A percentile compares a stretch with the other conserved stretches of the same genome.
These are phyloP conservation scores for Emberiza fucata DNA, from an alignment of 2,113 vertebrate genomes.

Conservation along the genomic window DNA sequence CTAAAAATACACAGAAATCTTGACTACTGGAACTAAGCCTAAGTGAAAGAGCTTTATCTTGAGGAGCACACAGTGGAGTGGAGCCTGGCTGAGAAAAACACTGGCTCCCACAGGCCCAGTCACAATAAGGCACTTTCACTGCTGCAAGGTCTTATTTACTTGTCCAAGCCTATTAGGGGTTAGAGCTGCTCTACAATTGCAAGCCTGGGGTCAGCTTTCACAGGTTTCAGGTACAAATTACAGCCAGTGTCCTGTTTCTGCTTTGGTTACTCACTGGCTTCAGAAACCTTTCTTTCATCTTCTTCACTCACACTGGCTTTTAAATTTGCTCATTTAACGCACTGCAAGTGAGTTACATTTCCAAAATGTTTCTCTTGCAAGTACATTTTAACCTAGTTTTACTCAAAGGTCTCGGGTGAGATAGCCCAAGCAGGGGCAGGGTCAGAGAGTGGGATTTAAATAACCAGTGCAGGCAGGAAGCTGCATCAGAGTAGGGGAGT, in stretches of 20 bases:
- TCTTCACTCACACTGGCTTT: background rate
- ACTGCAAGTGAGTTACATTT: background rate
- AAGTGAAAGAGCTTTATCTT: background rate
- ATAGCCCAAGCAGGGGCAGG: background rate
- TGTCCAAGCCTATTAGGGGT: conserved; percentile 21
- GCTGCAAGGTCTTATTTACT: background rate
- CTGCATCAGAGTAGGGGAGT: background rate
- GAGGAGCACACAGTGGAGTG: background rate
- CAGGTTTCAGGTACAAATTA: background rate
- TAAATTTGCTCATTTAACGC: background rate
- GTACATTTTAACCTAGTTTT: background rate
- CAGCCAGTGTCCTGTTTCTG: background rate
- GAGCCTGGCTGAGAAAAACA: background rate
- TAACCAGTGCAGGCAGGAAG: background rate
- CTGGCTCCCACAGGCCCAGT: background rate
- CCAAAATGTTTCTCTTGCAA: background rate
- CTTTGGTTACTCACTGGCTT: background rate
- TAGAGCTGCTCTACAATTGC: background rate
- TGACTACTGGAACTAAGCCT: background rate
- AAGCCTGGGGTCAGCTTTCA: conserved; percentile 22
- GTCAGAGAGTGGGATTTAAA: background rate
- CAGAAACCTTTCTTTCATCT: background rate
- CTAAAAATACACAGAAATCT: conserved; percentile 42
- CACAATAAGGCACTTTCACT: background rate
- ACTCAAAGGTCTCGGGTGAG: background rate